Evolutionary conservation across 1,140 invertebrate species (phyloP).

Genomic region (Nephila pilipes): DNA sequence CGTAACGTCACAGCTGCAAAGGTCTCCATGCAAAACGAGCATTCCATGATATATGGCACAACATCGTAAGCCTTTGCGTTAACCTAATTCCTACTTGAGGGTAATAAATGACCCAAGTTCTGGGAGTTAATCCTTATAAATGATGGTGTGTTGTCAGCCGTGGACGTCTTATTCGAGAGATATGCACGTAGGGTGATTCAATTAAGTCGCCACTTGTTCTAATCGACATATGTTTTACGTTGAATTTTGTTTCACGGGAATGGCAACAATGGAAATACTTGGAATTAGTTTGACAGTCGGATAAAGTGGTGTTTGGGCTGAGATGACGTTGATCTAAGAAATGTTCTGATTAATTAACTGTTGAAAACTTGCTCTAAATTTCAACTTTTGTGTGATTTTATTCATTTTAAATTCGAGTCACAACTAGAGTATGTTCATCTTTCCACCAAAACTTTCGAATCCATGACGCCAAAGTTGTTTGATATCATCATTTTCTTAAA

Average conservation of each 20-base stretch:
- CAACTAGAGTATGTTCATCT: too few relatives aligned
- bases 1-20: constrained; percentile 21
- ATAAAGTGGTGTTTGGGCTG: too few relatives aligned
- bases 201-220: constrained; percentile 60
- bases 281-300: neutral
- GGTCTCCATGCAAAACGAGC: constrained; percentile 31
- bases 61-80: constrained; percentile 43
- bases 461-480: too few relatives aligned
- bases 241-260: neutral
- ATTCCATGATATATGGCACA: constrained; percentile 57
- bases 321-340: too few relatives aligned
- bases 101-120: constrained; percentile 62
- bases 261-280: constrained; percentile 13
- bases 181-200: constrained; percentile 26
- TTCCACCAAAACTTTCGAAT: too few relatives aligned
- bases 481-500: too few relatives aligned
- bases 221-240: constrained; percentile 22
- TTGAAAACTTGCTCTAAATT: too few relatives aligned
- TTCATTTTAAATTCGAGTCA: too few relatives aligned
- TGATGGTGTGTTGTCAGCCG: constrained; percentile 15
- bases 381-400: too few relatives aligned
- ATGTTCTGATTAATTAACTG: too few relatives aligned
- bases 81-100: constrained; percentile 57
- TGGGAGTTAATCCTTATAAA: constrained; percentile 65
- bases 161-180: constrained; percentile 13